Conservation (phyloP, 2,113 vertebrate species). For the Peromyscus leucopus region DNA sequence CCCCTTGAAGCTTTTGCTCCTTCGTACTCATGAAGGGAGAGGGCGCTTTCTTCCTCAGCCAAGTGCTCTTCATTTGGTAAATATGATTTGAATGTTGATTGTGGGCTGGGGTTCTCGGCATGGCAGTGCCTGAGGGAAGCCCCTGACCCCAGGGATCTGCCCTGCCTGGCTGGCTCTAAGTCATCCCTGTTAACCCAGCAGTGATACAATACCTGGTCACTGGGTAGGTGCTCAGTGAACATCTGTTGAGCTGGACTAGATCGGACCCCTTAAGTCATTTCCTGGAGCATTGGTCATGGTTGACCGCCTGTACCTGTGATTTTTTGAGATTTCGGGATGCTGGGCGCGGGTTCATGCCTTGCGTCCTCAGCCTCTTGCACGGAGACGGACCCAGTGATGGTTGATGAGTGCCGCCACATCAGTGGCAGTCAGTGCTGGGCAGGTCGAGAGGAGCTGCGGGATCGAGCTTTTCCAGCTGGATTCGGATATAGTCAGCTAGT, state of each 20-base stretch:
- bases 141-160: background rate
- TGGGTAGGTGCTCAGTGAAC: background rate
- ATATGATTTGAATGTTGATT: background rate
- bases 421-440: too few relatives aligned
- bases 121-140: background rate
- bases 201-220: background rate
- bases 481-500: background rate
- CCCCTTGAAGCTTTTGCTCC: background rate
- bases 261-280: background rate
- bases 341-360: rapidly evolving
- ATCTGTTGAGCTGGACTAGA: background rate
- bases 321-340: background rate
- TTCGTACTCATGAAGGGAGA: background rate
- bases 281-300: rapidly evolving
- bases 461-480: background rate
- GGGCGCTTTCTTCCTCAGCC: background rate
- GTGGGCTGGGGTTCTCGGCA: background rate
- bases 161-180: background rate
- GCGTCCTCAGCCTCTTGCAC: background rate
- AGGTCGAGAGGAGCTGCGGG: background rate
- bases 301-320: background rate
- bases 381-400: background rate
- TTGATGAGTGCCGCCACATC: too few relatives aligned
- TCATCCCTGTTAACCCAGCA: background rate
- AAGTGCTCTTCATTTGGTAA: background rate